phyloP scores from a whole-genome alignment of 2,113 vertebrate species.

The Mirounga angustirostris region DNA sequence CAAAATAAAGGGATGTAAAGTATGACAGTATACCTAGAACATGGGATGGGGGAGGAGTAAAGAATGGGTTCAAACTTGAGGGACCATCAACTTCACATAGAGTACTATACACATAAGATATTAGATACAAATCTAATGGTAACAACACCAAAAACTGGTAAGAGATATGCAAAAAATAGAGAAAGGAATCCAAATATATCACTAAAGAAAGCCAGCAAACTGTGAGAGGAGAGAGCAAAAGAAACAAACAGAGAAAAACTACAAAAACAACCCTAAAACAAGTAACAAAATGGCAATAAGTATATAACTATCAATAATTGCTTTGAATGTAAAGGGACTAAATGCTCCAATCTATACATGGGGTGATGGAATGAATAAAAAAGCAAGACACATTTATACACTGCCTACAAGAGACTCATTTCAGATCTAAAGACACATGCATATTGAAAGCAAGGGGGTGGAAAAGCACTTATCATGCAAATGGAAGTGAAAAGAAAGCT shows the following conservation, averaged over 20 bases:
- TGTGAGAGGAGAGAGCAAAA: neutral
- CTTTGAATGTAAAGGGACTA: neutral
- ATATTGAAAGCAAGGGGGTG: neutral
- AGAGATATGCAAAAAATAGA: neutral
- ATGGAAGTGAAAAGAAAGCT: neutral
- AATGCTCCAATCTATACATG: neutral
- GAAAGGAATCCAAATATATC: neutral
- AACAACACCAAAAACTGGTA: neutral
- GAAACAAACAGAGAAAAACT: neutral
- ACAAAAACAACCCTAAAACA: neutral
- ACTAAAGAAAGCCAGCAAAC: neutral
- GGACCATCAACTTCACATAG: neutral
- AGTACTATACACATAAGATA: neutral
- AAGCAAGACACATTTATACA: neutral
- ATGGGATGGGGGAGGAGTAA: neutral
- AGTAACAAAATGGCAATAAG: neutral
- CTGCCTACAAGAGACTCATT: neutral
- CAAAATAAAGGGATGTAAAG: neutral
- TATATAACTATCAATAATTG: neutral
- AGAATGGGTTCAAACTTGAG: neutral
- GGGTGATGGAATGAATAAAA: neutral
- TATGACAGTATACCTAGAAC: neutral
- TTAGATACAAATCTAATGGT: neutral
- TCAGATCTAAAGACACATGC: neutral
- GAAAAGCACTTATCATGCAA: neutral